Conservation (phyloP, 1,140 invertebrate genomes). For the Cotesia glomerata region DNA sequence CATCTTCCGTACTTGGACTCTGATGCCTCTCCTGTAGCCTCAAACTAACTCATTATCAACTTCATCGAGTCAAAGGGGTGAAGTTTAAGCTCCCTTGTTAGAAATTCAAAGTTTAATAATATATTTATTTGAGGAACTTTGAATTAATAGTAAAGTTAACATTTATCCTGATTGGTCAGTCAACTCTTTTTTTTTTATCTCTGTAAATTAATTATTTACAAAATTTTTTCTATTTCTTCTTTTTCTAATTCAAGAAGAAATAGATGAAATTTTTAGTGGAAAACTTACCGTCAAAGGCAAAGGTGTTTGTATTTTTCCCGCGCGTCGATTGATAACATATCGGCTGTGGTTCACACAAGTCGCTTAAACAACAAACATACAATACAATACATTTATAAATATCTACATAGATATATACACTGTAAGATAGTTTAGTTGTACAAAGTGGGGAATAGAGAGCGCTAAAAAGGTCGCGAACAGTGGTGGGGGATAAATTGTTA, state of each 20-base stretch:
- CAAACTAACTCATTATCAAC: neutral
- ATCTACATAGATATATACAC: neutral
- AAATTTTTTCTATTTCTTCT: no score
- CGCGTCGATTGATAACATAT: constrained; percentile 46
- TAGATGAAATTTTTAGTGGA: neutral
- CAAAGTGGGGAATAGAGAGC: constrained; percentile 5
- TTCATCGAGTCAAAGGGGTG: neutral
- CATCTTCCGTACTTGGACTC: no score
- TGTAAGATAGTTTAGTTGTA: neutral
- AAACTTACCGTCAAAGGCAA: constrained; percentile 20
- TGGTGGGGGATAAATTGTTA: neutral
- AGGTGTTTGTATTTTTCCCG: constrained; percentile 44
- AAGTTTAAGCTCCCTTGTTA: no score
- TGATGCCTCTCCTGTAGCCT: neutral
- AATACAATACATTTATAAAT: neutral
- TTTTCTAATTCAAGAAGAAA: no score
- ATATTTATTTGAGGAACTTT: no score
- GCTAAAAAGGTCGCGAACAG: neutral
- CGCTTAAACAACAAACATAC: constrained; percentile 30
- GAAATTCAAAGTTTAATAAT: no score
- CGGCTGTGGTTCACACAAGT: constrained; percentile 39
- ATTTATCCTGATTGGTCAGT: no score
- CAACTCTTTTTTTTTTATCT: no score
- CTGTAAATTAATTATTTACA: no score
- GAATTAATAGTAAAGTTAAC: no score